These are phyloP conservation scores for Apamea monoglypha DNA, from an alignment of 2,888 invertebrate species.

Conservation along the genomic window DNA sequence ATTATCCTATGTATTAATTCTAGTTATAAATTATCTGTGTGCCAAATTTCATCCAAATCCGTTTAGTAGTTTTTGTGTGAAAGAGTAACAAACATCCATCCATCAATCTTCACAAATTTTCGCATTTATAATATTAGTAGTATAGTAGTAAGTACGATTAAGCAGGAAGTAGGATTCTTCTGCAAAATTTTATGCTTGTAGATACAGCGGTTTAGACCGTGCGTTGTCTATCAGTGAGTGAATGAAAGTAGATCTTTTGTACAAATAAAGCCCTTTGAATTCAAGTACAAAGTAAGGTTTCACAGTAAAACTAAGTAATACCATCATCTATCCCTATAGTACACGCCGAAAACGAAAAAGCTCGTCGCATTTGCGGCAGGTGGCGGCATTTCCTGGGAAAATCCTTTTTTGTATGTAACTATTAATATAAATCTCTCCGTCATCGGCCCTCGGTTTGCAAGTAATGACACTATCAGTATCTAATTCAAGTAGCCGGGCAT, in stretches of 20 bases:
- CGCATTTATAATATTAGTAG: not conserved
- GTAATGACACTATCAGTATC: constrained; percentile 66
- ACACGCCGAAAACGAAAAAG: not conserved
- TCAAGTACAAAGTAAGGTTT: not conserved
- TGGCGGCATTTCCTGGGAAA: constrained; percentile 25
- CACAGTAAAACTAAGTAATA: not conserved
- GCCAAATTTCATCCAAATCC: not conserved
- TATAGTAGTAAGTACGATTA: too few species aligned
- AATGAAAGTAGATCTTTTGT: constrained; percentile 1
- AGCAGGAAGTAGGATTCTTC: not conserved
- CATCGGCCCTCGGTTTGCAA: constrained; percentile 44
- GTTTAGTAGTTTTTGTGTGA: not conserved
- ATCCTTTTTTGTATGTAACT: constrained; percentile 39
- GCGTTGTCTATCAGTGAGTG: not conserved
- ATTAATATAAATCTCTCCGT: constrained; percentile 49
- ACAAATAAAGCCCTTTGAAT: not conserved
- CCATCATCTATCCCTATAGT: not conserved
- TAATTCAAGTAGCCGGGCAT: constrained; percentile 64
- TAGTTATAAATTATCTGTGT: not conserved
- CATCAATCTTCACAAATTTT: not conserved
- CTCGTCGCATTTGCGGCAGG: constrained; percentile 21
- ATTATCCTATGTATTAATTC: not conserved
- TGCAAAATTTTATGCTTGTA: not conserved
- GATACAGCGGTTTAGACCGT: too few species aligned
- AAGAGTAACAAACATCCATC: not conserved